phyloP scores from a whole-genome alignment of 2,888 invertebrate species.

The Synanthedon vespiformis region DNA sequence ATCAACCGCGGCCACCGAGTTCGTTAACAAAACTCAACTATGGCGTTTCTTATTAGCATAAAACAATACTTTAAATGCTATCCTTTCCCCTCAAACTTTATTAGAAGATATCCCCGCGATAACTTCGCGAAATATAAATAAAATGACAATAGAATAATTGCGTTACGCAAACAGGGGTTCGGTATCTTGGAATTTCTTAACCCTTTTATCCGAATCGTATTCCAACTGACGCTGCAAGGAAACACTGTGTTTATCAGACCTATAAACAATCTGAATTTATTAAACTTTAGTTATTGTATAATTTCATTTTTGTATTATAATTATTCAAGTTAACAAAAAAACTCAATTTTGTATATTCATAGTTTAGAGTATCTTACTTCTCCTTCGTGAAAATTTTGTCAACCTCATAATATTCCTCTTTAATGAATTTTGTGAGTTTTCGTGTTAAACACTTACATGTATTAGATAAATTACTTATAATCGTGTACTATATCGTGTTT shows the following conservation, averaged over 20 bases:
- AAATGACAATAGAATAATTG: constrained; percentile 63
- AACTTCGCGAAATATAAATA: constrained; percentile 62
- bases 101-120: constrained; percentile 55
- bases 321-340: too few species aligned
- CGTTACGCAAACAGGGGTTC: constrained; percentile 30
- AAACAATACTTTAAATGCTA: constrained; percentile 61
- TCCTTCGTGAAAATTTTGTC: too few species aligned
- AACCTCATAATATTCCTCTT: too few species aligned
- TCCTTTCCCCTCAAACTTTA: constrained; percentile 45
- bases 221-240: background rate
- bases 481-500: background rate
- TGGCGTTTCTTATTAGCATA: constrained; percentile 51
- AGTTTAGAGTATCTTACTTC: too few species aligned
- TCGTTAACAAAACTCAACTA: constrained; percentile 14
- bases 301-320: too few species aligned
- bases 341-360: too few species aligned
- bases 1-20: background rate
- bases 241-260: background rate
- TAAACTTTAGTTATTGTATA: too few species aligned
- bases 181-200: constrained; percentile 6
- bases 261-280: background rate
- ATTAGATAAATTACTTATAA: too few species aligned
- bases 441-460: too few species aligned
- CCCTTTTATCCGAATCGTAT: constrained; percentile 1
- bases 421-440: too few species aligned